Evolutionary conservation across 2,113 vertebrate genomes (phyloP), one percentile per base, ranked within the genome.

Genomic region (Pogonocichla stellata): DNA sequence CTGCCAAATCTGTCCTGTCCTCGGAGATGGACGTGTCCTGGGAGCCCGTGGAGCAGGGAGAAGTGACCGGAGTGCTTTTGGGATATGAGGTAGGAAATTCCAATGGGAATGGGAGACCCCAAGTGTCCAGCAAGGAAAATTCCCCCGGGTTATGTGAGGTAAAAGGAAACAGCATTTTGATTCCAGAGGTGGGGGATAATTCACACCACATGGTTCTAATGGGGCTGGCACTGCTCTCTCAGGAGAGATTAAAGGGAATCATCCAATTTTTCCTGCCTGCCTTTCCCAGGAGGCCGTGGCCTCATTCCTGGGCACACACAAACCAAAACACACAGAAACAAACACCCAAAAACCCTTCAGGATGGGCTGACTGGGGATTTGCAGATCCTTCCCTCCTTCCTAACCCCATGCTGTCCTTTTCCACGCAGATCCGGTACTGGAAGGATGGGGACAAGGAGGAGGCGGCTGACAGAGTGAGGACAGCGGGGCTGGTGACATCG

Each of bases 1-100:
- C 96, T 12, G 98, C 99, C 91, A 98, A 98, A 12, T 98, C 98
- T 1, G 93, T 99, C 34, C 98, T 98, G 3, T 98, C 99, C 73
- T 99, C 99, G 7, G 99, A 99, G 87, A 98, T 99, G 97, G 98
- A 98, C 14, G 98, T 99, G 79, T 99, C 98, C 34, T 99, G 99
- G 99, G 98, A 99, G 28, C 97, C 99, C 0, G 98, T 99, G 58
- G 98, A 98, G 88, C 98, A 98, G 91, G 97, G 97, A 61, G 98
- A 98, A 79, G 86, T 88, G 84, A 98, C 98, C 0, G 99, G 99
- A 36, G 97, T 99, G 93, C 98, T 99, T 14, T 60, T 98, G 92
- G 99, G 99, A 88, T 99, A 99, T 0, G 99, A 99, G 99, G 99
- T 99, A 80, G 24, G 80, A 77, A 58, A 54, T 53, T 50, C 81